Evolutionary conservation across 2,113 vertebrate species (phyloP), one percentile per base, ranked within the genome.

Genomic region (Mugil cephalus): DNA sequence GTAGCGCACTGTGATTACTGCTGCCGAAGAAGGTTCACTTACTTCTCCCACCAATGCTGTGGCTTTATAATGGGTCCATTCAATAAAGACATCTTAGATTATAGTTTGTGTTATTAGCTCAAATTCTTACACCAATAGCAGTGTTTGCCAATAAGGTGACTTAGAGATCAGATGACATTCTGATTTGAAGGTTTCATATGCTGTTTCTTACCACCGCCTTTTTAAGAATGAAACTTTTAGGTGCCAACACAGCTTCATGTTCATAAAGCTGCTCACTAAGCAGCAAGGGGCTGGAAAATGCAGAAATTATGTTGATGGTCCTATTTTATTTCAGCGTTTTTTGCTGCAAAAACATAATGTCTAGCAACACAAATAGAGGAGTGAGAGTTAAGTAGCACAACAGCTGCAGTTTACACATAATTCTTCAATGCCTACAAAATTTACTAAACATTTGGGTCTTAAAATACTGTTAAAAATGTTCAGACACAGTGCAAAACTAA

Each of bases 251-350:
- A 8, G 52, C n/a, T 15, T 62, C 30, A n/a, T n/a, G n/a, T n/a
- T n/a, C n/a, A n/a, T n/a, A n/a, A n/a, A n/a, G 46, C n/a, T 3
- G 38, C 14, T 71, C 43, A 58, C 64, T 61, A 14, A 19, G 36
- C 7, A 21, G 54, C 11, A 19, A 15, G 7, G 53, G 11, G 55
- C 1, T 8, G 42, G 46, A 66, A 56, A 69, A 55, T 10, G 12
- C 0, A 9, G 52, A 56, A 66, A 56, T 69, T 19, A 8, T 6
- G 4, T 30, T 0, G 2, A 58, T 66, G 10, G 36, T 42, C 39
- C 14, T 56, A 13, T 17, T 47, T 61, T 30, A 30, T 45, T 39
- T 72, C n/a, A 35, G 8, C 21, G 56, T 21, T 68, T n/a, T 47
- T 51, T 11, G 4, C 45, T 54, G 10, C 6, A 19, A 66, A 60